Conservation (phyloP, 2,113 vertebrate species). For the Muscicapa adusta region DNA sequence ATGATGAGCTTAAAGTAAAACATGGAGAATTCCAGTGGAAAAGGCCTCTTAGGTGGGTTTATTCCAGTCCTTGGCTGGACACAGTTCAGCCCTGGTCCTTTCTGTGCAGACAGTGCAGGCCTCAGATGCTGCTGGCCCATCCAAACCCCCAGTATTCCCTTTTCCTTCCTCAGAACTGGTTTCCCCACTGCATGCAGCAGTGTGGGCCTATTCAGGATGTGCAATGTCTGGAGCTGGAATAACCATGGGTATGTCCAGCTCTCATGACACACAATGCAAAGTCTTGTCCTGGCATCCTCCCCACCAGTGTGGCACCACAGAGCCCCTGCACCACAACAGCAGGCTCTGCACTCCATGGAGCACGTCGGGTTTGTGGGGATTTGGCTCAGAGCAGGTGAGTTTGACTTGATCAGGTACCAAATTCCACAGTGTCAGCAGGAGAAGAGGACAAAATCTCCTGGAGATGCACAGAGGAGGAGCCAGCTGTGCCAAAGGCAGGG, state of each 20-base stretch:
- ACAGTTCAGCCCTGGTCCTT: neutral
- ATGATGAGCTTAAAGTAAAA: neutral
- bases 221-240: neutral
- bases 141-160: neutral
- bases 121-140: neutral
- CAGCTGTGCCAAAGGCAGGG: neutral
- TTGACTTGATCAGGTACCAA: neutral
- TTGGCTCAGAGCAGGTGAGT: neutral
- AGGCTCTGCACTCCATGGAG: neutral
- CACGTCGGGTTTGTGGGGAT: neutral
- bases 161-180: neutral
- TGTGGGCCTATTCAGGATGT: neutral
- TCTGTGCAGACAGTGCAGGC: neutral
- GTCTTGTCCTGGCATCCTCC: neutral
- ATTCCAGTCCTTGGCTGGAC: neutral
- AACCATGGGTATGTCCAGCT: neutral
- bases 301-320: neutral
- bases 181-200: neutral
- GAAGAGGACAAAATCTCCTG: neutral
- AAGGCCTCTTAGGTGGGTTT: neutral
- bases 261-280: neutral
- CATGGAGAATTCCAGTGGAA: neutral
- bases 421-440: accelerated
- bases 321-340: neutral
- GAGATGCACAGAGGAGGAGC: too few relatives aligned